Base-by-base conservation (phyloP, 1,140 invertebrate genomes). In the Drepana arcuata region DNA sequence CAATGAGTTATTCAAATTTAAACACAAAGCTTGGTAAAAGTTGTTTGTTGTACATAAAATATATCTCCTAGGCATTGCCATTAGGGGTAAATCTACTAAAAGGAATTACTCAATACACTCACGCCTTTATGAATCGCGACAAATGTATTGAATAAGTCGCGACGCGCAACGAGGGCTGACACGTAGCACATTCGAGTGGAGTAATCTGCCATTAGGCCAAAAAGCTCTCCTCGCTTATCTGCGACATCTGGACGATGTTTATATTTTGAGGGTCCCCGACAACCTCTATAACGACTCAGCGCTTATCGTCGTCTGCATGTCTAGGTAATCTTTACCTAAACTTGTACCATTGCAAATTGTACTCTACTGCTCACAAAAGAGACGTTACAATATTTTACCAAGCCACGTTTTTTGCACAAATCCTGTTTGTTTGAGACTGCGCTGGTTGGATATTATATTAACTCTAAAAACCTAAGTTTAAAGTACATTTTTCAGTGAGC, bases 221-320 rank as follows among this genome's bases (percentile, higher is more conserved):
- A 71, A 79, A 69, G 65, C 73, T 74, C 51, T 62, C 56, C 30
- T 51, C 61, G 41, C 65, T 75, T 74, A 78, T 80, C 75, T 69
- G 62, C 55, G 48, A 74, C 73, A 81, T 78, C 71, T 81, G 73
- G 59, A 53, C 62, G 58, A 72, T 75, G 73, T 75, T 73, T 74
- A 75, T 75, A 75, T 70, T 79, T 72, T 64, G 64, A 72, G 69
- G 69, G 67, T 64, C 64, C 49, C 58, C 60, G 62, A 67, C 65
- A 68, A 77, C 75, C 71, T 78, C 60, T 77, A 55, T 81, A 78
- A 81, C 51, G 71, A 71, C 61, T 59, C 44, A 31, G 40, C 54
- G 53, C 65, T 77, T 73, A 70, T 79, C 65, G 60, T 64, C 44
- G 55, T 65, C 59, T 65, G 56, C 60, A 62, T 72, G 64, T 77